Conservation (phyloP, 2,797 vertebrate species). For the Telmatherina bonti region DNA sequence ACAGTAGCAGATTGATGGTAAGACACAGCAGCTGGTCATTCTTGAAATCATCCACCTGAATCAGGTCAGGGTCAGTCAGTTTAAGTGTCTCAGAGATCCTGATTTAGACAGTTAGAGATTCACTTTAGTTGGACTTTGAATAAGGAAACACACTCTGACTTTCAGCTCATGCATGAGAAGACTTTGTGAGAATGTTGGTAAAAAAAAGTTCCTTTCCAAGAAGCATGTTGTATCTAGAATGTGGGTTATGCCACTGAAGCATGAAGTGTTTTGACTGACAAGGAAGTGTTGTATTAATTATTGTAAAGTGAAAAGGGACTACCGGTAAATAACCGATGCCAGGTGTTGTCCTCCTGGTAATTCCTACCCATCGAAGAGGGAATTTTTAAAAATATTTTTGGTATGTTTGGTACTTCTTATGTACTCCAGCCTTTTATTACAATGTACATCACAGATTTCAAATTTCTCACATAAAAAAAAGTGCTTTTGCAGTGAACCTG, state of each 20-base stretch:
- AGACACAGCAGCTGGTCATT: constrained; percentile 72
- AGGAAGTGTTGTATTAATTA: constrained; percentile 3
- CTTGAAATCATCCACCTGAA: constrained; percentile 75
- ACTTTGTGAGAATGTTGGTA: background rate
- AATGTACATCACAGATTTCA: background rate
- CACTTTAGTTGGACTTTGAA: background rate
- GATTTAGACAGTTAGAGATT: constrained; percentile 7
- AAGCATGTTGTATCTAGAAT: background rate
- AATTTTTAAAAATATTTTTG: background rate
- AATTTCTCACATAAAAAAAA: background rate
- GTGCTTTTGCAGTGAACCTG: background rate
- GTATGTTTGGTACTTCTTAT: constrained; percentile 1
- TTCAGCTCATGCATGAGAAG: background rate
- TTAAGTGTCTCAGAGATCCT: constrained; percentile 68
- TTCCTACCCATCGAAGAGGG: background rate
- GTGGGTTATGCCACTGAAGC: background rate
- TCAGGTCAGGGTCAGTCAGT: constrained; percentile 66
- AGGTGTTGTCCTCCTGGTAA: too few species aligned
- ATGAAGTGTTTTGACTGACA: background rate
- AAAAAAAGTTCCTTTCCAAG: too few species aligned
- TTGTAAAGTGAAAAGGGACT: background rate
- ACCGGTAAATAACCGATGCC: background rate
- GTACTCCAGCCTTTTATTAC: background rate
- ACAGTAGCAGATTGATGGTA: constrained; percentile 76
- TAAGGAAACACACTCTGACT: background rate